Conservation (phyloP, 2,113 vertebrate species). For the Vulpes lagopus region DNA sequence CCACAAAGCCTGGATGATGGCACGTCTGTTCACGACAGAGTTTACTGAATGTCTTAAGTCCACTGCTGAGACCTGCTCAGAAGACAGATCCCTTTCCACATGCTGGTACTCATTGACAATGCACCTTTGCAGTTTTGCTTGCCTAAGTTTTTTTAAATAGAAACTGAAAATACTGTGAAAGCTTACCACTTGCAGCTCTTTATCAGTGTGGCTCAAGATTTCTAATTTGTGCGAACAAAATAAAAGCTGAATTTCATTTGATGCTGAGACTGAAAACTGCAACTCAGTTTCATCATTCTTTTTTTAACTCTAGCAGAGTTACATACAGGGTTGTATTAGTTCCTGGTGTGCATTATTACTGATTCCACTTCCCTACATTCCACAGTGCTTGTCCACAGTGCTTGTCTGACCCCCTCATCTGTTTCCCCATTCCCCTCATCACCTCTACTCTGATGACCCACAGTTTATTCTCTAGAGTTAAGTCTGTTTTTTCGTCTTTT, state of each 20-base stretch:
- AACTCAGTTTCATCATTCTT: background rate
- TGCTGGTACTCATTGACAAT: background rate
- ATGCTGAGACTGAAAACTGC: constrained; percentile 7
- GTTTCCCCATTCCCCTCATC: background rate
- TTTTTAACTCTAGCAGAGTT: background rate
- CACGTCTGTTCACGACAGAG: too few species aligned
- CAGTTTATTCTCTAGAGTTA: background rate
- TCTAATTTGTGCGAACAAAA: background rate
- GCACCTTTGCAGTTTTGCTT: background rate
- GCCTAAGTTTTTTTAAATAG: background rate
- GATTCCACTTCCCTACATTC: background rate
- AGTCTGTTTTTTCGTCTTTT: background rate
- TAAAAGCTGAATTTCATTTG: background rate
- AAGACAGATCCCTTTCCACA: too few species aligned
- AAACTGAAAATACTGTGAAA: background rate
- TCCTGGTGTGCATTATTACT: background rate
- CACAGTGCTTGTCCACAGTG: too few species aligned
- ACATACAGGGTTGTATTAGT: background rate
- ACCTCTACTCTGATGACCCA: background rate
- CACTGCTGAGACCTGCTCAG: too few species aligned
- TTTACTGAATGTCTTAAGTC: too few species aligned
- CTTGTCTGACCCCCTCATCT: background rate
- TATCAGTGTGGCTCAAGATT: background rate
- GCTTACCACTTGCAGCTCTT: background rate
- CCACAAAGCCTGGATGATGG: too few species aligned